Conservation (phyloP, 2,113 vertebrate genomes). For the Salvelinus namaycush region DNA sequence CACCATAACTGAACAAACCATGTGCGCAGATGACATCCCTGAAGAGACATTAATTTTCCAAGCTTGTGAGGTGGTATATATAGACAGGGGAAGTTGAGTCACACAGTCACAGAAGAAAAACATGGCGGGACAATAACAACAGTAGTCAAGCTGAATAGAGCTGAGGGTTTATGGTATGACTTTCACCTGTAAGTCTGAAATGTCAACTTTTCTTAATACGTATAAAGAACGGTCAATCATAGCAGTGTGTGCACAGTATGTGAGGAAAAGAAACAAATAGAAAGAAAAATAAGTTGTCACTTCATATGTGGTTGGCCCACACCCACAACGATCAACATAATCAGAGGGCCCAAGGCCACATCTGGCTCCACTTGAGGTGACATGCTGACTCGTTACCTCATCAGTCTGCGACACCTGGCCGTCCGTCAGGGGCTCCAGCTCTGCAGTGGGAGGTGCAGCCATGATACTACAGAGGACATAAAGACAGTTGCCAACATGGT, state of each 20-base stretch:
- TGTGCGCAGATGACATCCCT: background rate
- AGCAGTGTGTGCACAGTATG: background rate
- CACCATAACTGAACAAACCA: background rate
- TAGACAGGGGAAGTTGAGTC: background rate
- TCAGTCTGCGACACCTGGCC: slow-evolving; percentile 90
- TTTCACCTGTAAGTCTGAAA: background rate
- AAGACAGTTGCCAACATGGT: slow-evolving; percentile 39
- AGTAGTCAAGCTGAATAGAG: background rate
- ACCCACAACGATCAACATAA: too few species aligned
- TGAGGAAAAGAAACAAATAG: background rate
- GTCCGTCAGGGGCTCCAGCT: slow-evolving; percentile 87
- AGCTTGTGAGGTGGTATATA: background rate
- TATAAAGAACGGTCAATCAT: background rate
- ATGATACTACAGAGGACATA: slow-evolving; percentile 77
- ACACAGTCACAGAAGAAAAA: background rate
- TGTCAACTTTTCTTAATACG: background rate
- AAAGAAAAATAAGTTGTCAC: background rate
- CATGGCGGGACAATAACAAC: background rate
- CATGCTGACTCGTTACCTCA: slow-evolving; percentile 77
- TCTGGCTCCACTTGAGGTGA: background rate
- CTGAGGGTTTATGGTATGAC: background rate
- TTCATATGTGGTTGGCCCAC: too few species aligned
- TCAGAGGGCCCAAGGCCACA: too few species aligned
- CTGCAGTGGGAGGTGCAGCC: slow-evolving; percentile 87
- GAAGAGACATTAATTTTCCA: background rate